Conservation (phyloP, 1,140 invertebrate genomes). For the Zaprionus africanus region DNA sequence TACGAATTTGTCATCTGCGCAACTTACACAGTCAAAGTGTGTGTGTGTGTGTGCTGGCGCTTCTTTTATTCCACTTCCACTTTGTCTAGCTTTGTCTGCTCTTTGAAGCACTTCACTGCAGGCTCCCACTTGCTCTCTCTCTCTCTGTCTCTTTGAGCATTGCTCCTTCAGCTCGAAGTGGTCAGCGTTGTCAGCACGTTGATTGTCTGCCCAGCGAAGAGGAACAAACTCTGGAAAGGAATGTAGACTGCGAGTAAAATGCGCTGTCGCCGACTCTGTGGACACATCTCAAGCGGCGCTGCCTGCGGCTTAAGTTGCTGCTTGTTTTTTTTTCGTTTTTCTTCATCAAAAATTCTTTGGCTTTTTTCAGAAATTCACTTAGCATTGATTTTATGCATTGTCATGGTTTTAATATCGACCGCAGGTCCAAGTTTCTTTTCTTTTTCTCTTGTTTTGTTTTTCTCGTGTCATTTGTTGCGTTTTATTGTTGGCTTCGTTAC, state of each 20-base stretch:
- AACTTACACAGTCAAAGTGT: background rate
- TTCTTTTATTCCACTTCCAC: background rate
- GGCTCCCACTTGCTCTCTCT: background rate
- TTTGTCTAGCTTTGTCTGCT: background rate
- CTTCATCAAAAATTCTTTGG: conserved; percentile 4
- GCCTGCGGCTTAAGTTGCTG: conserved; percentile 39
- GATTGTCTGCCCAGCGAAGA: conserved; percentile 26
- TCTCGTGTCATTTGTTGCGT: conserved; percentile 35
- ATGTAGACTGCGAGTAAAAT: conserved; percentile 10
- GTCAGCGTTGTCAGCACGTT: conserved; percentile 56
- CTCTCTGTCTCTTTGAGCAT: conserved; percentile 29
- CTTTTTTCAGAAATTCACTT: conserved; percentile 31
- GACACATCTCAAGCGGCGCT: conserved; percentile 61
- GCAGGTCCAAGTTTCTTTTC: background rate
- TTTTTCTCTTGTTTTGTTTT: background rate
- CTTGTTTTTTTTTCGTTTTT: conserved; percentile 29
- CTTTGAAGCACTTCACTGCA: conserved; percentile 17
- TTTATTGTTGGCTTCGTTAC: conserved; percentile 42
- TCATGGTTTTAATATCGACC: conserved; percentile 34
- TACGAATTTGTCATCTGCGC: conserved; percentile 9
- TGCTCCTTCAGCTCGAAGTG: conserved; percentile 47
- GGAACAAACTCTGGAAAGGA: background rate
- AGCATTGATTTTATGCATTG: conserved; percentile 63
- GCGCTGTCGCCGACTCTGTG: conserved; percentile 19
- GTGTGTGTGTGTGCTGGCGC: background rate